phyloP scores from a whole-genome alignment of 2,113 vertebrate species.

The Dinomys branickii region DNA sequence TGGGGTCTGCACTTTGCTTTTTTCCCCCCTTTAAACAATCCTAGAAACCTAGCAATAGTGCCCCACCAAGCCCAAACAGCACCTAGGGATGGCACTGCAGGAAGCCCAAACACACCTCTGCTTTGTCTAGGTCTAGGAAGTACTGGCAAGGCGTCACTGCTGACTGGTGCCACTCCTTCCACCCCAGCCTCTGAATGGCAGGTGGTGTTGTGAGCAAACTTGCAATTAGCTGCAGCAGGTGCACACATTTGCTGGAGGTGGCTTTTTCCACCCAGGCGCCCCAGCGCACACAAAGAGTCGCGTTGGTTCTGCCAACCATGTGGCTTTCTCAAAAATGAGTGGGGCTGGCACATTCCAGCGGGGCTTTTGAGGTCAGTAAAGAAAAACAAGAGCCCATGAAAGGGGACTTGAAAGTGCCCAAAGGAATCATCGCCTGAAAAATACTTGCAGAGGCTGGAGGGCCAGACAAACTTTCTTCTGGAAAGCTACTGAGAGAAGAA shows the following conservation, averaged over 20 bases:
- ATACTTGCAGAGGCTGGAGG: not conserved
- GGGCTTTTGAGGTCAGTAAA: conserved; percentile 61
- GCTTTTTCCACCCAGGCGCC: conserved; percentile 43
- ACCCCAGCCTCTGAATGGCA: not conserved
- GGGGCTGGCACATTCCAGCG: conserved; percentile 51
- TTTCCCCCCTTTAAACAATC: not conserved
- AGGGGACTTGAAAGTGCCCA: not conserved
- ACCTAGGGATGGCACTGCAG: too few species aligned
- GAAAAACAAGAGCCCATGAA: conserved; percentile 65
- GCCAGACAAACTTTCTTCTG: conserved; percentile 15
- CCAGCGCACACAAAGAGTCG: not conserved
- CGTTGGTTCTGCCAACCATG: not conserved
- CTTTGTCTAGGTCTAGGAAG: not conserved
- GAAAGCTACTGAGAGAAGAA: conserved; percentile 7
- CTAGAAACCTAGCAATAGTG: not conserved
- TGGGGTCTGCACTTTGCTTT: not conserved
- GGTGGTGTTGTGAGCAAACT: conserved; percentile 25
- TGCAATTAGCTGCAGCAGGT: conserved; percentile 57
- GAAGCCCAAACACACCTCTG: not conserved
- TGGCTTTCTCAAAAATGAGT: conserved; percentile 39
- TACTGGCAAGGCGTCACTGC: not conserved
- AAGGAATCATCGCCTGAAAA: not conserved
- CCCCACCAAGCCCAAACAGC: not conserved
- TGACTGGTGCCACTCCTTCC: not conserved
- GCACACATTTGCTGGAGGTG: conserved; percentile 62